Percentiles rank a stretch among this genome's conserved stretches.
phyloP scores from a whole-genome alignment of 2,797 vertebrate genomes.

The Eulemur mongoz region DNA sequence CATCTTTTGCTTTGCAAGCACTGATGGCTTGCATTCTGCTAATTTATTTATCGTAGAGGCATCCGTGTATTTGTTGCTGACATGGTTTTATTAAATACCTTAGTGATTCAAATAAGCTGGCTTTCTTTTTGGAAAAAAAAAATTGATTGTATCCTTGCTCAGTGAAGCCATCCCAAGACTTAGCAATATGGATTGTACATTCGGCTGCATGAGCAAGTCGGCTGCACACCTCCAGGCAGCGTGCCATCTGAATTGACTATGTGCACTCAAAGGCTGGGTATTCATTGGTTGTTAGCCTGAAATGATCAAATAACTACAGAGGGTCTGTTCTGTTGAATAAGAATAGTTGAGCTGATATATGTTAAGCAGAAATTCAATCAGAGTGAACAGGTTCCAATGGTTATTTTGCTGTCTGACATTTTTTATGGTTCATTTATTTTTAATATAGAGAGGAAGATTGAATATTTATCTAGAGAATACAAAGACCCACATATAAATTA shows the following conservation, averaged over 20 bases:
- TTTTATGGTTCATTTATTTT: slow-evolving; percentile 75
- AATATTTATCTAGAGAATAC: slow-evolving; percentile 73
- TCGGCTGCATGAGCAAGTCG: slow-evolving; percentile 34
- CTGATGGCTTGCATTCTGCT: slow-evolving; percentile 89
- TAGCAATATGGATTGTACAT: slow-evolving; percentile 41
- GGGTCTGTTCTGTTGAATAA: slow-evolving; percentile 20
- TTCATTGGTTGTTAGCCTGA: slow-evolving; percentile 33
- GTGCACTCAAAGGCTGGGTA: slow-evolving; percentile 45
- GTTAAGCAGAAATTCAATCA: slow-evolving; percentile 57
- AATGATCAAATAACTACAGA: slow-evolving; percentile 42
- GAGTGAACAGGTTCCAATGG: slow-evolving; percentile 44
- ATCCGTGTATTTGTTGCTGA: slow-evolving; percentile 90
- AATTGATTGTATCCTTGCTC: slow-evolving; percentile 42
- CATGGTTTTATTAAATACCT: slow-evolving; percentile 77
- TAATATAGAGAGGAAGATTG: slow-evolving; percentile 65
- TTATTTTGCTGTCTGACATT: slow-evolving; percentile 61
- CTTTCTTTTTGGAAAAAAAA: slow-evolving; percentile 47
- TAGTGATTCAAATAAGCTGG: slow-evolving; percentile 71
- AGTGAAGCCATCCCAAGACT: slow-evolving; percentile 55
- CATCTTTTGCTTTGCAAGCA: slow-evolving; percentile 89
- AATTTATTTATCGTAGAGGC: slow-evolving; percentile 85
- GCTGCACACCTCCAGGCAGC: background rate
- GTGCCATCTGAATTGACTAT: slow-evolving; percentile 11
- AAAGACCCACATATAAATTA: slow-evolving; percentile 62
- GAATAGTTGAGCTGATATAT: slow-evolving; percentile 17